phyloP scores from a whole-genome alignment of 2,113 vertebrate genomes.

The Ciconia boyciana region DNA sequence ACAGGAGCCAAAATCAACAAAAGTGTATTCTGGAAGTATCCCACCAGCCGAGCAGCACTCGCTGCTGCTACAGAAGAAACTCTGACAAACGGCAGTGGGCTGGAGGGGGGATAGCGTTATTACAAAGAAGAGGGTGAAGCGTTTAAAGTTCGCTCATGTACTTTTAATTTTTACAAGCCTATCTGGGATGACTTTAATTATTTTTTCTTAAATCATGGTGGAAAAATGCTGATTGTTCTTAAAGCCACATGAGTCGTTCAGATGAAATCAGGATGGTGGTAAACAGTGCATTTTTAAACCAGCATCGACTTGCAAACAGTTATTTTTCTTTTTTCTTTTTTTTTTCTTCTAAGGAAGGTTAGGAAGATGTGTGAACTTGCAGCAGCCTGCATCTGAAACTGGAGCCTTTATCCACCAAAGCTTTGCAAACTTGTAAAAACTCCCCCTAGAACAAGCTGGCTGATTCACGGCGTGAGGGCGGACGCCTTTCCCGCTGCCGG shows the following conservation, averaged over 20 bases:
- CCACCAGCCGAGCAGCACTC: background rate
- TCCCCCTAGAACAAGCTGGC: background rate
- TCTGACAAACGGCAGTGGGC: background rate
- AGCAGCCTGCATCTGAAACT: background rate
- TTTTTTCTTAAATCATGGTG: conserved; percentile 57
- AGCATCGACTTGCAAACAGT: conserved; percentile 9
- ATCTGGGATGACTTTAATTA: conserved; percentile 61
- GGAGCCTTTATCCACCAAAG: conserved; percentile 2
- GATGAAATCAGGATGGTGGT: background rate
- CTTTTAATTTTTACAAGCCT: conserved; percentile 58
- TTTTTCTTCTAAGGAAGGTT: background rate
- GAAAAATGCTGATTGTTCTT: conserved; percentile 57
- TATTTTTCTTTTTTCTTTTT: background rate
- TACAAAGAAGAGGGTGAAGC: conserved; percentile 7
- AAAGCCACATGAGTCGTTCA: conserved; percentile 22
- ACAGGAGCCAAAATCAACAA: background rate
- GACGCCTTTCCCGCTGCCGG: rapidly evolving
- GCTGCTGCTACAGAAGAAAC: background rate
- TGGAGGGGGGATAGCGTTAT: background rate
- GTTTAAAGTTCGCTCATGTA: conserved; percentile 19
- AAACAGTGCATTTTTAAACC: conserved; percentile 28
- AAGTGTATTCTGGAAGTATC: background rate
- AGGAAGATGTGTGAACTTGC: background rate
- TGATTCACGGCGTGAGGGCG: background rate
- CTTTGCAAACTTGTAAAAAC: background rate